Percentiles rank a stretch among this genome's conserved stretches.
These are phyloP conservation scores for Leucozona laternaria DNA, from an alignment of 2,888 invertebrate species.

Conservation along the genomic window DNA sequence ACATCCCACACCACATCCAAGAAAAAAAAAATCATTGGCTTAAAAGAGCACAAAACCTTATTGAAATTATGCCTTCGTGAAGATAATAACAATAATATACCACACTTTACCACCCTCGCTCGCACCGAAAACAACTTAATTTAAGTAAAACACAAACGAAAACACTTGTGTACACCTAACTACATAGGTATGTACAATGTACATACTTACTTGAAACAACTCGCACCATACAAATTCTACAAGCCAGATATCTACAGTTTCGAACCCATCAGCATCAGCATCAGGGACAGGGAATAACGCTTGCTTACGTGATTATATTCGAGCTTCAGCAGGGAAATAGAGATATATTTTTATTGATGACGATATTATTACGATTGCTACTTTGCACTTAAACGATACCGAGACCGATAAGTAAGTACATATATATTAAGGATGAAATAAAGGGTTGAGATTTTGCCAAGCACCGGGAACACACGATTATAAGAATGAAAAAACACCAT, in stretches of 20 bases:
- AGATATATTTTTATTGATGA: conserved; percentile 57
- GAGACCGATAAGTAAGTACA: background rate
- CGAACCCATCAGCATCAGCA: conserved; percentile 1
- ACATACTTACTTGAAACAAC: background rate
- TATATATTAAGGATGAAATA: background rate
- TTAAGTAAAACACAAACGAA: conserved; percentile 51
- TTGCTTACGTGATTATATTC: conserved; percentile 36
- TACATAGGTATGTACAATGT: too few species aligned
- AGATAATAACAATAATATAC: conserved; percentile 59
- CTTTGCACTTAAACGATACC: conserved; percentile 17
- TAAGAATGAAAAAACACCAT: background rate
- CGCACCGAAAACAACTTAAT: conserved; percentile 32
- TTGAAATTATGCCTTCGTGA: conserved; percentile 50
- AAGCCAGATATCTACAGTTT: background rate
- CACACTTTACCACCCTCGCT: conserved; percentile 42
- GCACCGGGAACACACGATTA: background rate
- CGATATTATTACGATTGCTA: conserved; percentile 59
- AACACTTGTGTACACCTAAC: conserved; percentile 53
- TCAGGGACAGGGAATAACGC: background rate
- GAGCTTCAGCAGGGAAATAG: conserved; percentile 18
- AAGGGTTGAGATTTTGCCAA: conserved; percentile 43
- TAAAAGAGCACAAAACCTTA: conserved; percentile 33
- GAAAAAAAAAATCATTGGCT: background rate
- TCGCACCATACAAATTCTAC: background rate
- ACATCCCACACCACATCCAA: background rate